Evolutionary conservation across 2,113 vertebrate genomes (phyloP).

Genomic region (Trachemys scripta): DNA sequence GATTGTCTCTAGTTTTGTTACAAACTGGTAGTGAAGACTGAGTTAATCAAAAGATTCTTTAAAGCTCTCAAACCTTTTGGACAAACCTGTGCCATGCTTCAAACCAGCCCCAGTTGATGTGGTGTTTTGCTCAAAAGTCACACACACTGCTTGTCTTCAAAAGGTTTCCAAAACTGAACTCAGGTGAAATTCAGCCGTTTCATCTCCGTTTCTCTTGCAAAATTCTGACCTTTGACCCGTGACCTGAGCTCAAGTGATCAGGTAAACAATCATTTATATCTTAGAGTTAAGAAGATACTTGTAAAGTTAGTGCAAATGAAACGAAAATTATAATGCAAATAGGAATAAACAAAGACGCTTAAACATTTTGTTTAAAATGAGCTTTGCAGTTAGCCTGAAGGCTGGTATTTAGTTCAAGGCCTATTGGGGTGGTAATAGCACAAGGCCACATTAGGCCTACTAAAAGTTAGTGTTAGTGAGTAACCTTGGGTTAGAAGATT

Average conservation of each 20-base stretch:
- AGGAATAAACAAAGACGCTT: background rate
- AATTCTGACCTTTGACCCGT: background rate
- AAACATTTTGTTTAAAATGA: background rate
- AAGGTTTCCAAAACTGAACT: background rate
- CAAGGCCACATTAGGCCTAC: background rate
- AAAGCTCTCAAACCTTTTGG: background rate
- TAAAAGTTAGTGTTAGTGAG: background rate
- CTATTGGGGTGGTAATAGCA: background rate
- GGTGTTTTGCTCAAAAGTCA: background rate
- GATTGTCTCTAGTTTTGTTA: background rate
- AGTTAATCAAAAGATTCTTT: background rate
- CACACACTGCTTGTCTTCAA: fast-evolving
- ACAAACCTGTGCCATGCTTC: fast-evolving
- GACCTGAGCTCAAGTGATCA: background rate
- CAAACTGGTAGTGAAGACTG: background rate
- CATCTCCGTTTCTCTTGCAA: background rate
- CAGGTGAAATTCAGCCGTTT: background rate
- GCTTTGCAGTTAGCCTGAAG: background rate
- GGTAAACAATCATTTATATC: background rate
- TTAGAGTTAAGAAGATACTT: background rate
- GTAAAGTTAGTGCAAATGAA: background rate
- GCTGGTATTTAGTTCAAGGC: background rate
- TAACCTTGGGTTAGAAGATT: background rate
- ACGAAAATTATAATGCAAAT: background rate
- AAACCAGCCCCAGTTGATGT: background rate